phyloP scores from a whole-genome alignment of 2,888 invertebrate genomes.

The Volucella inflata region DNA sequence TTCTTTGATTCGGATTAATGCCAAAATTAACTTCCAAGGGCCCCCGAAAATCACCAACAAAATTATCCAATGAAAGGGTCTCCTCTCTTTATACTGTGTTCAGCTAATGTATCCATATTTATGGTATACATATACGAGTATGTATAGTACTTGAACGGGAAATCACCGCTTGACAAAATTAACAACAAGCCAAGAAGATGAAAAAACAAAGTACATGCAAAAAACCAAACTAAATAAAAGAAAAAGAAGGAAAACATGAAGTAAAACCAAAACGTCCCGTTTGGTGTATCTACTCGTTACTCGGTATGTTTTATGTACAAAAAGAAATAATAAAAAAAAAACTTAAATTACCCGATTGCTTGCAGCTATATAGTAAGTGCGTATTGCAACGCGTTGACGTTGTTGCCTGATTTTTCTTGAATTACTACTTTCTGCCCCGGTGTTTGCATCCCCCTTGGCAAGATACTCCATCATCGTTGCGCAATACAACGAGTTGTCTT shows the following conservation, averaged over 20 bases:
- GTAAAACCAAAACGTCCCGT: constrained; percentile 41
- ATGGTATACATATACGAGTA: too few species aligned
- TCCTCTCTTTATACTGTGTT: not conserved
- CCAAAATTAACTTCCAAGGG: constrained; percentile 9
- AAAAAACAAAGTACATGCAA: constrained; percentile 3
- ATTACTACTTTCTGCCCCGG: constrained; percentile 43
- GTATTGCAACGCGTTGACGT: constrained; percentile 59
- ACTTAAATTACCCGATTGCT: constrained; percentile 62
- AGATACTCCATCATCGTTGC: constrained; percentile 37
- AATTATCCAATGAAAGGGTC: constrained; percentile 22
- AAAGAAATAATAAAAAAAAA: not conserved
- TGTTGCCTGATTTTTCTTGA: constrained; percentile 59
- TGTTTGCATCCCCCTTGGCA: constrained; percentile 6
- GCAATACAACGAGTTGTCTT: constrained; percentile 41
- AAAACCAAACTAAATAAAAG: not conserved
- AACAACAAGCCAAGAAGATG: constrained; percentile 46
- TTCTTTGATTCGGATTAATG: constrained; percentile 3
- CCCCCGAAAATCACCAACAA: not conserved
- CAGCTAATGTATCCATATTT: constrained; percentile 2
- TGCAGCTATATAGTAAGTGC: constrained; percentile 56
- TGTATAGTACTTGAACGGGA: constrained; percentile 49
- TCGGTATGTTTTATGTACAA: too few species aligned
- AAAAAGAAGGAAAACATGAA: not conserved
- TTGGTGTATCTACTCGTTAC: constrained; percentile 12
- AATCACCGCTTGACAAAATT: constrained; percentile 73